Evolutionary conservation across 30 jellyfish, hydroid and myxozoan species (phyloP).

Genomic region (Aurelia aurita): DNA sequence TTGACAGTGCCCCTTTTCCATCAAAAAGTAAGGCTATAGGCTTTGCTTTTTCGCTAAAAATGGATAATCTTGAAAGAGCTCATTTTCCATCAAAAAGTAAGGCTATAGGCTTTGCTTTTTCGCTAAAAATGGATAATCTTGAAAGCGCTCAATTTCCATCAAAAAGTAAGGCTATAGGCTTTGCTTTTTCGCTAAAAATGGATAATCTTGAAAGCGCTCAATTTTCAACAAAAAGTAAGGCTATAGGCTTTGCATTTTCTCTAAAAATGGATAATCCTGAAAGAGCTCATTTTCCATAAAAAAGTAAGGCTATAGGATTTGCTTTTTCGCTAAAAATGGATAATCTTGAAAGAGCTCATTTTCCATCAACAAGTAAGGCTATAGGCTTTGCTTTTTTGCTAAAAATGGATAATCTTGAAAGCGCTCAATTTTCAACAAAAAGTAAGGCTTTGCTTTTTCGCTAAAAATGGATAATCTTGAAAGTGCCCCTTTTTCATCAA

Average conservation of each 20-base stretch:
- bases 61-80: too few relatives aligned
- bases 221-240: neutral
- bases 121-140: neutral
- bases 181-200: neutral
- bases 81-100: neutral
- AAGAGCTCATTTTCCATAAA: neutral
- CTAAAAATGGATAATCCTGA: neutral
- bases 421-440: too few relatives aligned
- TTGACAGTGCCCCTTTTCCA: too few relatives aligned
- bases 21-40: too few relatives aligned
- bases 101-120: neutral
- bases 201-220: neutral
- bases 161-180: neutral
- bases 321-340: neutral
- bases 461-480: too few relatives aligned
- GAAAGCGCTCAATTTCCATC: neutral
- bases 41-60: too few relatives aligned
- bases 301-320: neutral
- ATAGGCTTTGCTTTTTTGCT: too few relatives aligned
- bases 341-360: neutral
- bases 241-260: neutral
- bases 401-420: too few relatives aligned
- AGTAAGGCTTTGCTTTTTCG: too few relatives aligned
- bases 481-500: too few relatives aligned
- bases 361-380: too few relatives aligned